Conservation (phyloP, 2,797 vertebrate species). For the Agapornis canus region DNA sequence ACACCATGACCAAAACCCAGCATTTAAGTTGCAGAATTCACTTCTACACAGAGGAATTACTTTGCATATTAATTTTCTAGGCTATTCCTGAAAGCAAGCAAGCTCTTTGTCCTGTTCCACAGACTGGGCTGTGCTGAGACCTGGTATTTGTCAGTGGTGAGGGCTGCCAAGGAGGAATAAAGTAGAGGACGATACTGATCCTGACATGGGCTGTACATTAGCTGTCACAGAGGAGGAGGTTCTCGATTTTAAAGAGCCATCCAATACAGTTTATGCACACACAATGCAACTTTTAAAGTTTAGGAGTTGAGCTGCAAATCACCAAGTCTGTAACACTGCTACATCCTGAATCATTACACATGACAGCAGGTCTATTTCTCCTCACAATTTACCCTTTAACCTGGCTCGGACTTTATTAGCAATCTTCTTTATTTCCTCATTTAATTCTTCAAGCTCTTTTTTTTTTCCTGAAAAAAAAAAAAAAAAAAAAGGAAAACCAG, state of each 20-base stretch:
- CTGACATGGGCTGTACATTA: background rate
- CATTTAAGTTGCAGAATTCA: background rate
- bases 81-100: background rate
- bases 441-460: slow-evolving; percentile 86
- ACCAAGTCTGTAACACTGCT: background rate
- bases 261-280: background rate
- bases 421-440: slow-evolving; percentile 90
- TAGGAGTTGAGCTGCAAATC: background rate
- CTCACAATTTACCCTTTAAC: slow-evolving; percentile 86
- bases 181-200: background rate
- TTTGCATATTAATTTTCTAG: background rate
- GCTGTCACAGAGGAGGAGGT: background rate
- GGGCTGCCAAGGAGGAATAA: background rate
- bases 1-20: background rate
- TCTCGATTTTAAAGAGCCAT: background rate
- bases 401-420: slow-evolving; percentile 87
- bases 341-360: background rate
- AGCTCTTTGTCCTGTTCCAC: background rate
- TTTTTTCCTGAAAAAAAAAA: background rate
- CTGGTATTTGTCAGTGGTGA: background rate
- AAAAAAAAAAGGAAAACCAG: background rate
- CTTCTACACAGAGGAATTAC: background rate
- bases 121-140: background rate
- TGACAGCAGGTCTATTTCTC: background rate
- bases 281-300: background rate